Conservation (phyloP, 2,113 vertebrate species). For the Scatophagus argus region DNA sequence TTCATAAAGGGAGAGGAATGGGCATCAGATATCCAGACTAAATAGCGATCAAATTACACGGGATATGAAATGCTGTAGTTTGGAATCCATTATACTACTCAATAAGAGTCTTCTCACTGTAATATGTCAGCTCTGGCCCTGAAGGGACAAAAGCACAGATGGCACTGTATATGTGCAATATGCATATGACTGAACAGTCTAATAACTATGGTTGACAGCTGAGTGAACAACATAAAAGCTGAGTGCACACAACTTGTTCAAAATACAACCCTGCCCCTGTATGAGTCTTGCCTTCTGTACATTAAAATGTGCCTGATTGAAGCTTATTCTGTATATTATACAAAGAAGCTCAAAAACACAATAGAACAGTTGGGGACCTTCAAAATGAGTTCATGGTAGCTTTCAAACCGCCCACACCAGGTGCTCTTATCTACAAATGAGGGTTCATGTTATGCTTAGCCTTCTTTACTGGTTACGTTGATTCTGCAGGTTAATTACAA, state of each 20-base stretch:
- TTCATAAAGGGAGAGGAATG: conserved; percentile 81
- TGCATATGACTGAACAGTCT: conserved; percentile 79
- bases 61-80: conserved; percentile 81
- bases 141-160: conserved; percentile 82
- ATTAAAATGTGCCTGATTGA: conserved; percentile 46
- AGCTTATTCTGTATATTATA: conserved; percentile 25
- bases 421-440: conserved; percentile 60
- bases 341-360: conserved; percentile 50
- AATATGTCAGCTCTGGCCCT: conserved; percentile 80
- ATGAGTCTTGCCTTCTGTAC: conserved; percentile 23
- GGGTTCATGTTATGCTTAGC: conserved; percentile 54
- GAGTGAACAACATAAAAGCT: conserved; percentile 71
- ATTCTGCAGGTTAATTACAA: conserved; percentile 73
- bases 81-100: conserved; percentile 80
- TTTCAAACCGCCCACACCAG: conserved; percentile 70
- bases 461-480: conserved; percentile 50
- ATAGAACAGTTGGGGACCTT: conserved; percentile 48
- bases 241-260: conserved; percentile 61
- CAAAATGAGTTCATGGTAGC: conserved; percentile 50
- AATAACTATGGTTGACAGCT: conserved; percentile 76
- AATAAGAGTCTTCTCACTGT: conserved; percentile 77
- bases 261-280: conserved; percentile 38
- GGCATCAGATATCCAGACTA: conserved; percentile 78
- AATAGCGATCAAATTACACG: conserved; percentile 79
- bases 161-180: conserved; percentile 79